Evolutionary conservation across 2,113 vertebrate genomes (phyloP), one percentile per base, ranked within the genome.

Genomic region (Odontesthes bonariensis): DNA sequence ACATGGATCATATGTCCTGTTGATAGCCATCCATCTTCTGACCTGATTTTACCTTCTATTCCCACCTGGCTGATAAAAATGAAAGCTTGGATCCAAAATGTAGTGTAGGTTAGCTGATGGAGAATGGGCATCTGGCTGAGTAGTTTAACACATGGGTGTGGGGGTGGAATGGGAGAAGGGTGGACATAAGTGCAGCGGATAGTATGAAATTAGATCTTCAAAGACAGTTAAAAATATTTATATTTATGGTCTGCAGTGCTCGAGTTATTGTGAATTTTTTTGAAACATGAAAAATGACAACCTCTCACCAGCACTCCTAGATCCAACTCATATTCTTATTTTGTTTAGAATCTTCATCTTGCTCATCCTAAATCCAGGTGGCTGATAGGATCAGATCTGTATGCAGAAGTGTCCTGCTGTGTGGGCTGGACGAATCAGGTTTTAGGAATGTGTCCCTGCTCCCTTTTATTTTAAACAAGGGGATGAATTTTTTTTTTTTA

Each of bases 201-300:
- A 63, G 55, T 38, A 80, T 88, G 61, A 84, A 87, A 90, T 80
- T 1, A 63, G 56, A 92, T 85, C 83, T 90, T 91, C 83, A 92
- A 91, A 92, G 86, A 66, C 20, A 60, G 59, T 55, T 74, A 49
- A 60, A 85, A 59, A 69, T 78, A 88, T 78, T 17, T 51, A 89
- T 88, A 92, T 90, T 90, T 88, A 90, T 85, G 20, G 75, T 84
- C 75, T 67, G 52, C 68, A 64, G 60, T 65, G 65, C 56, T 67
- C 54, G 60, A 61, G 42, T 66, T 72, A 69, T 81, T 38, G 67
- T 58, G 42, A 73, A 53, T 52, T 33, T 47, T 76, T 86, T 76
- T 61, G 20, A 69, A 42, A 20, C 9, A 38, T 12, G 35, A 31
- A 79, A 65, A 69, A 79, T 55, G 62, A 44, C 23, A 61, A 59